Conservation (phyloP, 2,797 vertebrate genomes). For the Etheostoma perlongum region DNA sequence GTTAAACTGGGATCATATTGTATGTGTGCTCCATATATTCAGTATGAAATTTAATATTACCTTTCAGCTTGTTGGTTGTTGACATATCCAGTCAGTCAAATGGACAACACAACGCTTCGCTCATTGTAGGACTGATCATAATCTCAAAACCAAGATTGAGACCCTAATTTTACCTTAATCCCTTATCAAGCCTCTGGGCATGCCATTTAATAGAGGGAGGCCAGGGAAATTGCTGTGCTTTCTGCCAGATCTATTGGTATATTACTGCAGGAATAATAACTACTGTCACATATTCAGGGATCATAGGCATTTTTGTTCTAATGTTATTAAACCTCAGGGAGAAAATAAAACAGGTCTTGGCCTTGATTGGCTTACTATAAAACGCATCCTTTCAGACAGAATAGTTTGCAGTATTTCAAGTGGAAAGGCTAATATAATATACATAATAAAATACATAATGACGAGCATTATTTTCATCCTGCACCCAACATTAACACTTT, state of each 20-base stretch:
- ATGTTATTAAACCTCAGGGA: slow-evolving; percentile 10
- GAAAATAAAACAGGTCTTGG: not conserved
- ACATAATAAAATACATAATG: too few species aligned
- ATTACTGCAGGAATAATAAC: slow-evolving; percentile 18
- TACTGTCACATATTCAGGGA: slow-evolving; percentile 30
- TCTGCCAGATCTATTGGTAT: slow-evolving; percentile 13
- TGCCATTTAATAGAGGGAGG: slow-evolving; percentile 30
- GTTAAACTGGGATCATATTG: slow-evolving; percentile 11
- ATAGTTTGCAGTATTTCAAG: not conserved
- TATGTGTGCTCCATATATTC: not conserved
- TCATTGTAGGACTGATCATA: slow-evolving; percentile 32
- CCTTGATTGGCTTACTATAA: not conserved
- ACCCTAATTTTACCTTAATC: slow-evolving; percentile 61
- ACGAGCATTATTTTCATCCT: not conserved
- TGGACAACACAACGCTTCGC: slow-evolving; percentile 21
- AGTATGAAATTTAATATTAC: slow-evolving; percentile 22
- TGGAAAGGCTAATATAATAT: slow-evolving; percentile 4
- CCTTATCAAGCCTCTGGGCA: slow-evolving; percentile 40
- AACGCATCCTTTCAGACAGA: not conserved
- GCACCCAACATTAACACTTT: not conserved
- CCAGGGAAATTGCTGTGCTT: slow-evolving; percentile 20
- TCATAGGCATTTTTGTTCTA: slow-evolving; percentile 27
- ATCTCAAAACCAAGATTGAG: slow-evolving; percentile 53
- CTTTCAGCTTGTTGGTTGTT: slow-evolving; percentile 36
- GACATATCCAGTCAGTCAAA: slow-evolving; percentile 50